Evolutionary conservation across 92 coral and sea anemone genomes (phyloP).

Genomic region (Isaurus tuberculatus): DNA sequence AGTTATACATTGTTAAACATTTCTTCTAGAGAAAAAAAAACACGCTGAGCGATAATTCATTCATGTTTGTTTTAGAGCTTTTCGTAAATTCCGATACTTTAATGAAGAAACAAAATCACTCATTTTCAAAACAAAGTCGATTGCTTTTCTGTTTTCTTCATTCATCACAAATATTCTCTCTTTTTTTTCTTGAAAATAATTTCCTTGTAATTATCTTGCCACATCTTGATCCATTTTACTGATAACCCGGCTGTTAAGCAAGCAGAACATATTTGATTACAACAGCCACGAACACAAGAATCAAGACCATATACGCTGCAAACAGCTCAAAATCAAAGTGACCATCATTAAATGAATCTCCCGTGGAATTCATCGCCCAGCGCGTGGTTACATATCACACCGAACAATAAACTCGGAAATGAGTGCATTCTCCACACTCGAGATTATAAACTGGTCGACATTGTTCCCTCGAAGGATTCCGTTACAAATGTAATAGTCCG

Average conservation of each 20-base stretch:
- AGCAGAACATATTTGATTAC: conserved; percentile 79
- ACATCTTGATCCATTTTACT: background rate
- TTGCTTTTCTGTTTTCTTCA: background rate
- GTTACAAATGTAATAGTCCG: background rate
- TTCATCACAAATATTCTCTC: background rate
- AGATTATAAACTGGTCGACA: background rate
- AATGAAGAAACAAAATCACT: background rate
- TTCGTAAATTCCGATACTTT: background rate
- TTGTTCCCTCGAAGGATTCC: background rate
- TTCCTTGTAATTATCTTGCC: background rate
- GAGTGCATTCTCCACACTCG: background rate
- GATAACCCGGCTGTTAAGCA: conserved; percentile 27
- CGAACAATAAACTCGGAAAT: background rate
- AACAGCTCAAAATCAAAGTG: conserved; percentile 77
- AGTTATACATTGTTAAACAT: no score
- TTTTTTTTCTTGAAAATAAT: background rate
- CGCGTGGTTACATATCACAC: background rate
- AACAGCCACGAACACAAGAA: conserved; percentile 79
- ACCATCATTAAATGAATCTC: conserved; percentile 37
- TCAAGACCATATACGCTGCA: conserved; percentile 78
- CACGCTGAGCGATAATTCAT: background rate
- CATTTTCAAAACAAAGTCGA: background rate
- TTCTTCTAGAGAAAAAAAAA: background rate
- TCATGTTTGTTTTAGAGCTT: background rate
- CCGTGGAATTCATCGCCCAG: conserved; percentile 68